Percentiles rank a stretch among this genome's conserved stretches.
Conservation (phyloP, 2,888 invertebrate species). For the Neelides folsomi region DNA sequence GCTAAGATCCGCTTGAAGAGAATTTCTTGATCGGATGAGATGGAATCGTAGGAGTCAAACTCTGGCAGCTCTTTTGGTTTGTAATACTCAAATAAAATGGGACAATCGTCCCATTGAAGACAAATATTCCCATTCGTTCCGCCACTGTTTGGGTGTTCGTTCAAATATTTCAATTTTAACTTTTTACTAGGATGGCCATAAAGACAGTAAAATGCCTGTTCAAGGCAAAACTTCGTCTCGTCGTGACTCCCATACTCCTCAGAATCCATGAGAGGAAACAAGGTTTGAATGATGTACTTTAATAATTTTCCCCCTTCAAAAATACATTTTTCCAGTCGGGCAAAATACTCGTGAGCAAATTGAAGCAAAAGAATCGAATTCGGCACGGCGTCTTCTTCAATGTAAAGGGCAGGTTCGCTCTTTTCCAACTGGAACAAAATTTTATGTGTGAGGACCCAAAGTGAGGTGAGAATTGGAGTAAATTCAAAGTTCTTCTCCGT, state of each 20-base stretch:
- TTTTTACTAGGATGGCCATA: slow-evolving; percentile 68
- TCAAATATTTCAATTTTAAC: slow-evolving; percentile 41
- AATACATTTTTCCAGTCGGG: slow-evolving; percentile 21
- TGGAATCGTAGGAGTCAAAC: slow-evolving; percentile 63
- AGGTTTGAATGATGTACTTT: slow-evolving; percentile 59
- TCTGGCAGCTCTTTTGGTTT: slow-evolving; percentile 65
- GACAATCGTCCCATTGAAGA: slow-evolving; percentile 37
- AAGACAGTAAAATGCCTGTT: slow-evolving; percentile 73
- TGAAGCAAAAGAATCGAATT: slow-evolving; percentile 27
- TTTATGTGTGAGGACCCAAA: slow-evolving; percentile 29
- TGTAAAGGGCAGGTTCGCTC: slow-evolving; percentile 22
- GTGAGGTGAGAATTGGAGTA: slow-evolving; percentile 6
- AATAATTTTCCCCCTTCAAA: slow-evolving; percentile 59
- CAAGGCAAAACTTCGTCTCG: slow-evolving; percentile 62
- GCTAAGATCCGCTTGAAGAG: slow-evolving; percentile 56
- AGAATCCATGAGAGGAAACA: slow-evolving; percentile 48
- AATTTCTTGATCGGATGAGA: slow-evolving; percentile 67
- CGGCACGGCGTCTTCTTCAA: slow-evolving; percentile 28
- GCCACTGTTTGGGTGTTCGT: slow-evolving; percentile 15
- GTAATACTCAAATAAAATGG: slow-evolving; percentile 54
- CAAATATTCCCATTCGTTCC: slow-evolving; percentile 10
- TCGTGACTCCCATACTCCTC: slow-evolving; percentile 50
- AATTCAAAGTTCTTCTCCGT: not conserved
- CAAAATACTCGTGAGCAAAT: slow-evolving; percentile 30
- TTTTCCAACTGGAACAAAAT: slow-evolving; percentile 21